Base-by-base conservation (phyloP, 2,113 vertebrate genomes). In the Dolichallabes microphthalmus region DNA sequence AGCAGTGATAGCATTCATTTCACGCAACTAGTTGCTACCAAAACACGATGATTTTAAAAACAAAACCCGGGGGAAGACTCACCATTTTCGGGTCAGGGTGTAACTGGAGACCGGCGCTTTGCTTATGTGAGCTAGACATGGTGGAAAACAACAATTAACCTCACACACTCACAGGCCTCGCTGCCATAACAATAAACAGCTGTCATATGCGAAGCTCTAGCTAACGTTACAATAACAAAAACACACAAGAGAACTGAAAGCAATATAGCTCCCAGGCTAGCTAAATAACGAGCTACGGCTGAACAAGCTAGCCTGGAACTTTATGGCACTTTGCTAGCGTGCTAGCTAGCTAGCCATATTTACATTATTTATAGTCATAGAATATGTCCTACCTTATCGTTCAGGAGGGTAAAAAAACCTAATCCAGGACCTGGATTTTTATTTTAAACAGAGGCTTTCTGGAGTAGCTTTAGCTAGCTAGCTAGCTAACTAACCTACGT, bases 31-130 rank as follows among this genome's bases (percentile, higher is more conserved):
- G 30, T 61, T 52, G 45, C 52, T 12, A 66, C 61, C n/a, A 80
- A 57, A 74, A 58, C 80, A 68, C 45, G 63, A 81, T 8, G 35
- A 74, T 71, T 25, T 45, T 7, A 17, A 53, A 75, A 1, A 52
- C 15, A 14, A 27, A 76, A 55, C 7, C 11, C 61, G 52, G 39
- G 6, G 8, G 45, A 30, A 53, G 68, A 82, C 88, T 87, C 58
- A 89, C 87, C 86, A 85, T 88, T 76, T 79, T 88, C 82, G 86
- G 89, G 69, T 87, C 61, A 73, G 75, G 80, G 15, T 79, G 55
- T 82, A 87, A 90, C 87, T 90, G 86, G 86, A 91, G 86, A 45
- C 84, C 89, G 86, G 58, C 69, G 90, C 84, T 83, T 83, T 82
- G 71, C 80, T 83, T 57, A 75, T 80, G 74, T 80, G 61, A 58